phyloP scores from a whole-genome alignment of 2,797 vertebrate genomes.

The Ambastaia sidthimunki region DNA sequence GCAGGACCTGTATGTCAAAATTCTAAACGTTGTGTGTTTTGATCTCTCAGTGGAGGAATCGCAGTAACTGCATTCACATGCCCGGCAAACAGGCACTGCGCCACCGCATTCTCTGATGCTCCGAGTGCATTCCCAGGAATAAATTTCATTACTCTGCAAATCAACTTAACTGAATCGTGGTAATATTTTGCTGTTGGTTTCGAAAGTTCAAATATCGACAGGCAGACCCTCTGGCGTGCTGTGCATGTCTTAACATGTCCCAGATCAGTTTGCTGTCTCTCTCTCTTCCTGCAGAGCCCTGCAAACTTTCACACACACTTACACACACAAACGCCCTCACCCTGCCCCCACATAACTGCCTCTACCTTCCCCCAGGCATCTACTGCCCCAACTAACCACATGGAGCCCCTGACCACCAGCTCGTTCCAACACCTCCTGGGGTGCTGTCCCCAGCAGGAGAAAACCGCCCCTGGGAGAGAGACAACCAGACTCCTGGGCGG shows the following conservation, averaged over 20 bases:
- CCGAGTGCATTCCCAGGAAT: neutral
- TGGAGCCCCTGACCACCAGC: conserved; percentile 1
- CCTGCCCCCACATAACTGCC: conserved; percentile 1
- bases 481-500: conserved; percentile 35
- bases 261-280: conserved; percentile 8
- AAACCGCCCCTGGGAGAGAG: conserved; percentile 30
- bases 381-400: conserved; percentile 35
- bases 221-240: neutral
- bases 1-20: neutral
- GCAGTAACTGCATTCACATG: conserved; percentile 18
- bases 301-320: neutral
- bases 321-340: conserved; percentile 8
- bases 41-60: neutral
- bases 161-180: conserved; percentile 18
- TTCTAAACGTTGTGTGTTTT: conserved; percentile 8
- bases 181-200: conserved; percentile 19
- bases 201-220: conserved; percentile 32
- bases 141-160: conserved; percentile 7
- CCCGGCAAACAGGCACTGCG: conserved; percentile 21
- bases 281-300: neutral
- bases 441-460: conserved; percentile 26
- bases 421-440: conserved; percentile 16
- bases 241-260: conserved; percentile 44
- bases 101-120: conserved; percentile 5
- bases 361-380: conserved; percentile 21